A percentile compares a stretch with the other conserved stretches of the same genome.
These are phyloP conservation scores for Acanthosepion lycidas DNA, from an alignment of 2,888 invertebrate species.

Conservation along the genomic window DNA sequence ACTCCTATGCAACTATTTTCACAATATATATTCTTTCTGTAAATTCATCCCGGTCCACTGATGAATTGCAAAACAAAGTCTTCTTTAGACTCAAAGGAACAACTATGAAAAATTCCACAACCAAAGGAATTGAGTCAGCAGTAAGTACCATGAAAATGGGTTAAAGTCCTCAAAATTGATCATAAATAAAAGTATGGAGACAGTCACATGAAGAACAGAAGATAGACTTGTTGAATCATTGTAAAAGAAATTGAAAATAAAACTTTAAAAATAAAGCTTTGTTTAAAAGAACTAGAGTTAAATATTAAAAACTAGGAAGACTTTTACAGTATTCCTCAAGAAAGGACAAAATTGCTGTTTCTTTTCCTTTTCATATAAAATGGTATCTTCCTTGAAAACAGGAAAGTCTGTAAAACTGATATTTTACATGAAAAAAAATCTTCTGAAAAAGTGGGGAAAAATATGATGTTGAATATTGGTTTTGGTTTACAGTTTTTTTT, in stretches of 20 bases:
- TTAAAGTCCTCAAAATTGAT: no score
- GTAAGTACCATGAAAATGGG: no score
- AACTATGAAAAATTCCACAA: no score
- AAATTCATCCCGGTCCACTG: no score
- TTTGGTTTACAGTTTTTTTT: neutral
- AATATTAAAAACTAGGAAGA: neutral
- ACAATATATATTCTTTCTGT: no score
- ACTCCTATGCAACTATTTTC: no score
- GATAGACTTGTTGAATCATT: no score
- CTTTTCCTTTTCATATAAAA: neutral
- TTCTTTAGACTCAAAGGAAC: no score
- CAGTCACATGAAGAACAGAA: no score
- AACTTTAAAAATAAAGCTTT: neutral
- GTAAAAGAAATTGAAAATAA: neutral
- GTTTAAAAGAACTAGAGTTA: neutral
- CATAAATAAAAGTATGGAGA: no score
- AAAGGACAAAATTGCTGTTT: neutral
- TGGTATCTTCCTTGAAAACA: neutral
- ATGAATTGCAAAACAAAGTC: no score
- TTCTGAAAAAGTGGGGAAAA: neutral
- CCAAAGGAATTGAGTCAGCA: no score
- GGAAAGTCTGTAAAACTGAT: neutral
- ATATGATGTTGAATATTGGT: neutral
- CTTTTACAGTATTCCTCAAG: neutral
- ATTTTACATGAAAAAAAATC: neutral